A percentile compares a stretch with the other conserved stretches of the same genome.
These are phyloP conservation scores for Diarsia dahlii DNA, from an alignment of 2,888 invertebrate genomes.

Conservation along the genomic window DNA sequence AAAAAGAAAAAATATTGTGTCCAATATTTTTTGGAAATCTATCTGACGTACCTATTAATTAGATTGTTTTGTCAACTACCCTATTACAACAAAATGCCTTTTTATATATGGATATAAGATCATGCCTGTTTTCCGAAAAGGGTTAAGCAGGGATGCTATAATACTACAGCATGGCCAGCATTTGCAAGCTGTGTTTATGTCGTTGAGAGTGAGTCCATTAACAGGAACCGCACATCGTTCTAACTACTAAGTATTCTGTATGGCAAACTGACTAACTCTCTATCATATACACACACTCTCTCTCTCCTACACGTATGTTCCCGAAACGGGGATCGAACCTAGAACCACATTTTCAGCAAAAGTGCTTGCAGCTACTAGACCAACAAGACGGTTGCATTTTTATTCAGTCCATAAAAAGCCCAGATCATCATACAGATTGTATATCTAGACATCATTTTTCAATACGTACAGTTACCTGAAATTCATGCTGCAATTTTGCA, in stretches of 20 bases:
- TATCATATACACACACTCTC: too few species aligned
- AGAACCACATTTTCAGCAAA: background rate
- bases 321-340: background rate
- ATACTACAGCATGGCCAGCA: background rate
- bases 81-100: background rate
- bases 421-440: background rate
- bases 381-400: background rate
- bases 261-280: background rate
- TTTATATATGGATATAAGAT: background rate
- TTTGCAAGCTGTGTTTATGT: background rate
- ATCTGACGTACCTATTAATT: too few species aligned
- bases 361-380: background rate
- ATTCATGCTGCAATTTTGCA: background rate
- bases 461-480: background rate
- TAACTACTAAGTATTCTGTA: background rate
- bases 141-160: background rate
- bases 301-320: too few species aligned
- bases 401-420: background rate
- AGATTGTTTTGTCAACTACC: too few species aligned
- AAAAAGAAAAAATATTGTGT: too few species aligned
- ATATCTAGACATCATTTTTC: background rate
- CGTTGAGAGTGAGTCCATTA: background rate
- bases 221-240: background rate
- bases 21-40: too few species aligned
- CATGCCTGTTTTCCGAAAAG: background rate